Base-by-base conservation (phyloP, 2,797 vertebrate genomes). In the Sebastes diaconus region DNA sequence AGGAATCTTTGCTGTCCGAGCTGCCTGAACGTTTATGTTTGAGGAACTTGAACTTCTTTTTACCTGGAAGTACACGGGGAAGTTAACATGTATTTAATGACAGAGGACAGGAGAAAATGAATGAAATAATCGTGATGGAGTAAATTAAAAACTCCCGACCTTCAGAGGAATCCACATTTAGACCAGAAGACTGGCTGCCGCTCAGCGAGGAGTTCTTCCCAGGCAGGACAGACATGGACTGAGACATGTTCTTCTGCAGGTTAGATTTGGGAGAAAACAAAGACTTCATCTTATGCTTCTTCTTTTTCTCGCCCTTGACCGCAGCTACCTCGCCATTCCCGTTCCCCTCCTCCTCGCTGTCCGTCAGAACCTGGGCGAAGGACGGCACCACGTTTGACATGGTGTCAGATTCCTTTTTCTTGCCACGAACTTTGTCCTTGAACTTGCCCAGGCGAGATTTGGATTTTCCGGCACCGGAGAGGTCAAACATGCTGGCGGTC, bases 401-500 rank as follows among this genome's bases (percentile, higher is more conserved):
- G 0, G 96, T 91, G 30, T 99, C 97, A 0, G 95, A 95, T 0
- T 96, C 97, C 87, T 96, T 96, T 80, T 96, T 96, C 92, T 97
- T 99, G 24, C 97, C 97, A 34, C 96, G 97, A 10, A 99, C 93
- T 87, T 98, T 99, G 92, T 99, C 97, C 84, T 97, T 99, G n/a
- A 99, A 92, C 82, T 99, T 99, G 67, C 98, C 97, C 9, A 99
- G 94, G 0, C 97, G 95, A 2, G 97, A 98, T 30, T 96, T 96
- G 2, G 97, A 87, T 81, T 98, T 99, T 71, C 97, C 97, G 3
- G 96, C 95, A 76, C 94, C 8, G 1, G 98, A 98, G 27, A 99
- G 96, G 68, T 99, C 98, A 0, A 98, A 98, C 99, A 99, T 99
- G 92, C 99, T 99, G 84, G 96, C 97, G 0, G 98, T 99, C 97